Base-by-base conservation (phyloP, 2,888 invertebrate species). In the Noctua pronuba region DNA sequence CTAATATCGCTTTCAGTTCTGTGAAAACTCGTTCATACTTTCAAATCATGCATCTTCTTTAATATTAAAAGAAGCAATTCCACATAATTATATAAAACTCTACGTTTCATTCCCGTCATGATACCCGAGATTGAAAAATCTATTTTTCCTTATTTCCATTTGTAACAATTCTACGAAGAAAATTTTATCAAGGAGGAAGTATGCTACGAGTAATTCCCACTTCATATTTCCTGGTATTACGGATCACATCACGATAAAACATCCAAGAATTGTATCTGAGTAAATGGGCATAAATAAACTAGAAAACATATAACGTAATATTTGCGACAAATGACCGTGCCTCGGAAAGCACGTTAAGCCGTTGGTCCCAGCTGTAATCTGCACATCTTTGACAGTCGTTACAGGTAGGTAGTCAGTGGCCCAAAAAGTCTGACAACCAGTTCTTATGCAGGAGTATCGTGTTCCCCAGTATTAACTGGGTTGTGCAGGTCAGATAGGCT, bases 91-190 rank as follows among this genome's bases (percentile, higher is more conserved):
- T 16, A 49, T 49, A 24, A 1, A 38, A 62, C 52, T 62, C 10
- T n/a, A 49, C 18, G 7, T 73, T 7, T 4, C 38, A 38, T 72
- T 11, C 1, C 31, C 18, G 11, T 62, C 28, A 31, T 41, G 68
- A 65, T 60, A 31, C 60, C 31, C 24, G 28, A 70, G 35, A 41
- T 68, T 4, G n/a, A 35, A 62, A 73, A 44, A n/a, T 16, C 8
- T 52, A 65, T 13, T 83, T 76, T 66, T 65, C 44, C 68, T 44
- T 69, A 35, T 69, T 73, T 35, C 16, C 8, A 52, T 46, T 11
- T n/a, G 35, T 41, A 28, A 31, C n/a, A 80, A 52, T 80, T 46
- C 38, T 70, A 65, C 28, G 58, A 66, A 80, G 44, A 52, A 69
- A 70, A 44, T 60, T 21, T 66, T 76, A 49, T 16, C 35, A 13